phyloP scores from a whole-genome alignment of 2,113 vertebrate genomes.

The Corythaixoides concolor region DNA sequence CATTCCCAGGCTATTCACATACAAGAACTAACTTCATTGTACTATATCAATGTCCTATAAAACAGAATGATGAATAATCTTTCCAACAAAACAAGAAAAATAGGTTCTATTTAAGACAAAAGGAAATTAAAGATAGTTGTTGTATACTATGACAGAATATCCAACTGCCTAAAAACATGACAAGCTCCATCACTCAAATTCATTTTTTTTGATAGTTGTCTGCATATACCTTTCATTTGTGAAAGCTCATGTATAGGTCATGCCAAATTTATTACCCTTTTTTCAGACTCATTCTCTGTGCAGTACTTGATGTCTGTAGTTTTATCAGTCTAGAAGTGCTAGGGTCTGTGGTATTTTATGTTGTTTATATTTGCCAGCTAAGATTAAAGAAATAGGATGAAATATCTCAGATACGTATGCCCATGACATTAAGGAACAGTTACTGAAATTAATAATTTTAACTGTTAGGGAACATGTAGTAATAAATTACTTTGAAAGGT shows the following conservation, averaged over 20 bases:
- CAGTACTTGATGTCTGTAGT: background rate
- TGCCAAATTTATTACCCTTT: background rate
- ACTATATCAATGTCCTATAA: background rate
- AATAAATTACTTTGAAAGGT: background rate
- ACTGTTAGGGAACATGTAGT: background rate
- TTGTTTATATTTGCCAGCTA: background rate
- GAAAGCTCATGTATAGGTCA: background rate
- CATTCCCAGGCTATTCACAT: background rate
- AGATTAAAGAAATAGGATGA: background rate
- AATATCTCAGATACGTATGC: background rate
- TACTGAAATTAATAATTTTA: background rate
- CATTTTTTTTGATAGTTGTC: background rate
- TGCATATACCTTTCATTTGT: background rate
- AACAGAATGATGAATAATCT: background rate
- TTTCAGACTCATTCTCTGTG: background rate
- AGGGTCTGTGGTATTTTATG: background rate
- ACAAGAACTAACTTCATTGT: background rate
- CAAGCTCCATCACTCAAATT: background rate
- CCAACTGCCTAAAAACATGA: background rate
- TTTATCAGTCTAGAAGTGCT: background rate
- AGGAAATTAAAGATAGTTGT: background rate
- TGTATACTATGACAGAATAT: background rate
- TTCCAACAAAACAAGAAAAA: background rate
- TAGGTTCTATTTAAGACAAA: background rate
- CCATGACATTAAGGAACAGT: background rate